Evolutionary conservation across 2,113 vertebrate genomes (phyloP).

Genomic region (western clawed frog (Xenopus tropicalis)): DNA sequence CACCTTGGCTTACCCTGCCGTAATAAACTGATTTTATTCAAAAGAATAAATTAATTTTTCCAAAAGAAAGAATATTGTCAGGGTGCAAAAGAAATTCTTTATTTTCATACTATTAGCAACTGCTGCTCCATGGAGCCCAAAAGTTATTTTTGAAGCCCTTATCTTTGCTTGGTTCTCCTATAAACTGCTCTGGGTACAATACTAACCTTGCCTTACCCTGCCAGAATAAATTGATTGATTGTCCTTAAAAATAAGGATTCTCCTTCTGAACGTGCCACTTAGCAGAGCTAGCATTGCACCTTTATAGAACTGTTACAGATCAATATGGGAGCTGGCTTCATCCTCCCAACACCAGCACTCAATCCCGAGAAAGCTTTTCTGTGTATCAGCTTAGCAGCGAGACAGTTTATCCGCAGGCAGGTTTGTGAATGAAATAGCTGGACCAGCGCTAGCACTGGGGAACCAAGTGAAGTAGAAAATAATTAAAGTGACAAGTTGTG

Average conservation of each 20-base stretch:
- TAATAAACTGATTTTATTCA: no score
- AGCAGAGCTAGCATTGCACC: slow-evolving; percentile 23
- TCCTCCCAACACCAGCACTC: slow-evolving; percentile 4
- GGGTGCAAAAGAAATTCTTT: no score
- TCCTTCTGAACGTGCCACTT: slow-evolving; percentile 14
- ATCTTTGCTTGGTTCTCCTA: no score
- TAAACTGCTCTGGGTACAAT: no score
- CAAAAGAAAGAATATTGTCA: no score
- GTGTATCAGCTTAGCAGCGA: slow-evolving; percentile 31
- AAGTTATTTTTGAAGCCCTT: no score
- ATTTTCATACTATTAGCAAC: no score
- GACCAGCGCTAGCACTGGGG: slow-evolving; percentile 32
- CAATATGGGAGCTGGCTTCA: slow-evolving; percentile 15
- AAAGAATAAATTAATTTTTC: no score
- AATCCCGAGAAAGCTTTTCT: slow-evolving; percentile 35
- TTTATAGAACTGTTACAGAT: slow-evolving; percentile 12
- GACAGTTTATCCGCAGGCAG: slow-evolving; percentile 33
- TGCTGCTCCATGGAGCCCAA: no score
- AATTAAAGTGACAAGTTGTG: slow-evolving; percentile 46
- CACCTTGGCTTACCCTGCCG: no score
- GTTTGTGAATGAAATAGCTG: slow-evolving; percentile 36
- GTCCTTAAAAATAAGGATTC: slow-evolving; percentile 1
- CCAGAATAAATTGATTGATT: slow-evolving; percentile 1
- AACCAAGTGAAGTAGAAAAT: slow-evolving; percentile 43
- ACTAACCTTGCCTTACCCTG: no score